phyloP scores from a whole-genome alignment of 2,113 vertebrate species.

The Athene cunicularia region DNA sequence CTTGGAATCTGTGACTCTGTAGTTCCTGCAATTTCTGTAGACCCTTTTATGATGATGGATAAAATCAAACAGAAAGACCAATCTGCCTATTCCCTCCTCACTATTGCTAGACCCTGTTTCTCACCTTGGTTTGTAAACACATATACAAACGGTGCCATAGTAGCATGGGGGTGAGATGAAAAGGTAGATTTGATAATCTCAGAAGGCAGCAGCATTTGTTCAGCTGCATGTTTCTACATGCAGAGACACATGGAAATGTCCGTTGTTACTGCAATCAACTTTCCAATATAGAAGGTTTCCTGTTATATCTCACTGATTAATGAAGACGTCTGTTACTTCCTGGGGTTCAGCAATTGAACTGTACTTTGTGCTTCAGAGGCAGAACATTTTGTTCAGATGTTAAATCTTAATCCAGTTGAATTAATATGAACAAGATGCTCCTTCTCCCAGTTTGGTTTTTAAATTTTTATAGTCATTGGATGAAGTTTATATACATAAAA shows the following conservation, averaged over 20 bases:
- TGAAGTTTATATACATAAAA: background rate
- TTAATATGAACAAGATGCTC: constrained; percentile 2
- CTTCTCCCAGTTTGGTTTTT: background rate
- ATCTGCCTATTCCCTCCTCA: background rate
- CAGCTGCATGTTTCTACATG: background rate
- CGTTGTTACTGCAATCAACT: background rate
- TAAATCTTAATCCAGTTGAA: constrained; percentile 21
- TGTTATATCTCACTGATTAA: background rate
- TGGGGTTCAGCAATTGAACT: background rate
- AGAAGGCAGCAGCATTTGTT: background rate
- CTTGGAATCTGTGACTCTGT: background rate
- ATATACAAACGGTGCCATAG: background rate
- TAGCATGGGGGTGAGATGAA: background rate
- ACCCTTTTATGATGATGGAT: background rate
- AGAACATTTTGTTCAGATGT: constrained; percentile 28
- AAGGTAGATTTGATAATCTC: background rate
- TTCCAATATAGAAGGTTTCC: background rate
- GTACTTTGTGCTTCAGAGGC: background rate
- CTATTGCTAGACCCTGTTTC: background rate
- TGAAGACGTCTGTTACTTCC: background rate
- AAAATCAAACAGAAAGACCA: background rate
- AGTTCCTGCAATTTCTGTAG: background rate
- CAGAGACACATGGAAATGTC: background rate
- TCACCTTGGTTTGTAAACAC: background rate
- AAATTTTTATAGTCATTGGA: background rate